Evolutionary conservation across 2,113 vertebrate species (phyloP).

Genomic region (Megaptera novaeangliae): DNA sequence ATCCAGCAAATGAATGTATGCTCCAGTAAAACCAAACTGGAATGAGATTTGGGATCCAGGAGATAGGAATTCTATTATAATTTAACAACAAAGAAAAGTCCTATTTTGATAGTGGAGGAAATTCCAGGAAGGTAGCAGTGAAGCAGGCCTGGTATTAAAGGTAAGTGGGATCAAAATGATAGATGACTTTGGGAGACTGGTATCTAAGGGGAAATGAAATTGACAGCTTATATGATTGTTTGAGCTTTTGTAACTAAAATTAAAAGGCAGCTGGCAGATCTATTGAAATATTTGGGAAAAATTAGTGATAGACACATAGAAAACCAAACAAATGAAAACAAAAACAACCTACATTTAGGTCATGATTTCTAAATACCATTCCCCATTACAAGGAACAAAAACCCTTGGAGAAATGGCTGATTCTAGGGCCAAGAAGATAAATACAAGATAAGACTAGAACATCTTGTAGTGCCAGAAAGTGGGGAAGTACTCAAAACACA

Average conservation of each 20-base stretch:
- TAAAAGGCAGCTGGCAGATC: not conserved
- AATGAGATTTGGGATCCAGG: not conserved
- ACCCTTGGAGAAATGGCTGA: not conserved
- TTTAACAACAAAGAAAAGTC: not conserved
- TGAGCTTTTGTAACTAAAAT: conserved; percentile 5
- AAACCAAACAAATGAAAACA: not conserved
- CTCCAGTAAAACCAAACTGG: not conserved
- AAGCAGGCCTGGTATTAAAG: not conserved
- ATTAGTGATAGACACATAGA: not conserved
- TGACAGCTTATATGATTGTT: not conserved
- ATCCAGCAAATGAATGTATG: not conserved
- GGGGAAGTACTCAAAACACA: not conserved
- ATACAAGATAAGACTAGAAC: not conserved
- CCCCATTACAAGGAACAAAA: not conserved
- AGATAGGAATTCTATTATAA: not conserved
- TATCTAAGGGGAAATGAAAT: not conserved
- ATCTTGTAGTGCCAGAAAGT: not conserved
- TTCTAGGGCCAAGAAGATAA: not conserved
- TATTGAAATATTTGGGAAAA: not conserved
- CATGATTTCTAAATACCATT: not conserved
- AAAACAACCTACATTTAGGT: not conserved
- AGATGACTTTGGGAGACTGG: not conserved
- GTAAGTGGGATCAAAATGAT: not conserved
- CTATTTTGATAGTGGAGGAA: not conserved
- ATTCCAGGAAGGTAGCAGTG: not conserved